Conservation (phyloP, 2,113 vertebrate genomes). For the Anarrhichthys ocellatus region DNA sequence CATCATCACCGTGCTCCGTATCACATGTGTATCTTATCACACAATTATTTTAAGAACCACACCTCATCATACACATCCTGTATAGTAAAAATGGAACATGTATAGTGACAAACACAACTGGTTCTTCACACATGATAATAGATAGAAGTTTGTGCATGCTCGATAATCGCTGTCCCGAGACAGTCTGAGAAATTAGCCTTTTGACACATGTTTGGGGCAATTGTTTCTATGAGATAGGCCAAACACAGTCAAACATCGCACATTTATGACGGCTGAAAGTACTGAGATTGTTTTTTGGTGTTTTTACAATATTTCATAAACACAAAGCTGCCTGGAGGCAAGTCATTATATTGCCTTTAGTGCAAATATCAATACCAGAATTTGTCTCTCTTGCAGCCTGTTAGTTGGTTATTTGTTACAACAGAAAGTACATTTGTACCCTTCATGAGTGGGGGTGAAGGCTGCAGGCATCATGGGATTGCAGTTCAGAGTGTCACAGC, state of each 20-base stretch:
- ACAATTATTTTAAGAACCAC: background rate
- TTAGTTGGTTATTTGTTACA: background rate
- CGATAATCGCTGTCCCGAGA: background rate
- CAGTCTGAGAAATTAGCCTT: background rate
- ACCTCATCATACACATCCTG: background rate
- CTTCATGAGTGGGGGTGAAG: background rate
- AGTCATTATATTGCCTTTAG: constrained; percentile 14
- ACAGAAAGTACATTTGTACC: background rate
- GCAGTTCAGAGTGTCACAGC: constrained; percentile 36
- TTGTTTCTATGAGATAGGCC: background rate
- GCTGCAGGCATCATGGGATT: constrained; percentile 26
- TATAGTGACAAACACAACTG: background rate
- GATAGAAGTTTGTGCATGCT: background rate
- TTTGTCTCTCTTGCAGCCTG: background rate
- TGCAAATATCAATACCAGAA: constrained; percentile 32
- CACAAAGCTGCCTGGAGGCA: background rate
- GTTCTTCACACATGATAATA: background rate
- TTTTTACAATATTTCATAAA: background rate
- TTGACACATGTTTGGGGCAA: background rate
- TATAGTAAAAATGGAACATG: background rate
- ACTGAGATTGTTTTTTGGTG: background rate
- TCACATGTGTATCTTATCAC: background rate
- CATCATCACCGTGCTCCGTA: background rate
- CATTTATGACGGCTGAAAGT: background rate
- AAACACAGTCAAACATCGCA: background rate